Evolutionary conservation across 1,140 invertebrate genomes (phyloP), one percentile per base, ranked within the genome.

Genomic region (Episyrphus balteatus): DNA sequence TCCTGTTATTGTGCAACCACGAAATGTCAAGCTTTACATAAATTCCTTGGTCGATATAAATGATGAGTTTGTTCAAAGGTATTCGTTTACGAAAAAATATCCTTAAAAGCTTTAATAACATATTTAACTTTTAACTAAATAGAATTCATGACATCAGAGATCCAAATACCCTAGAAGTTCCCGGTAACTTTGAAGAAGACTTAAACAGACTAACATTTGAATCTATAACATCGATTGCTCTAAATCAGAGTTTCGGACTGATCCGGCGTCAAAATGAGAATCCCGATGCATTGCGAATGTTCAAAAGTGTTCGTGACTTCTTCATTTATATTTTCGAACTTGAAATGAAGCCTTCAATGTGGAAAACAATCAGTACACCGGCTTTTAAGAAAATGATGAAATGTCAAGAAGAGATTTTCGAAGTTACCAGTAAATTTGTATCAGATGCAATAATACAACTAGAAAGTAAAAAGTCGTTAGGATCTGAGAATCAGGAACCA

Each of bases 141-240:
- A 76, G 73, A 46, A 72, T 79, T 44, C 70, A 61, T 53, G 61
- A 62, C 42, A 59, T 74, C 32, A 59, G 73, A 38, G 62, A 75
- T 50, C 56, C 69, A 44, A 66, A 73, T 45, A 72, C 39, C 5
- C 8, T 70, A 52, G 73, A 75, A 62, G 61, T 81, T 44, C 71
- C 73, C 2, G 57, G 55, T 1, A 66, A 72, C 48, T 79, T 81
- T 55, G 69, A 73, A 36, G 72, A 73, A 44, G 77, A 80, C 56
- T 64, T 82, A 51, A 78, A 79, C 52, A 74, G 79, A 58, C 80
- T 80, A 77, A 67, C 78, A 11, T 58, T 84, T 15, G 82, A 85
- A 61, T 79, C 77, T 1, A 79, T 84, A 10, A 77, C 71, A 2
- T 61, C 75, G 6, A 74, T 87, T 5, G 79, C 80, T 19, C 62